A percentile compares a stretch with the other conserved stretches of the same genome.
These are phyloP conservation scores for Ochotona curzoniae DNA, from an alignment of 2,113 vertebrate genomes.

Conservation along the genomic window DNA sequence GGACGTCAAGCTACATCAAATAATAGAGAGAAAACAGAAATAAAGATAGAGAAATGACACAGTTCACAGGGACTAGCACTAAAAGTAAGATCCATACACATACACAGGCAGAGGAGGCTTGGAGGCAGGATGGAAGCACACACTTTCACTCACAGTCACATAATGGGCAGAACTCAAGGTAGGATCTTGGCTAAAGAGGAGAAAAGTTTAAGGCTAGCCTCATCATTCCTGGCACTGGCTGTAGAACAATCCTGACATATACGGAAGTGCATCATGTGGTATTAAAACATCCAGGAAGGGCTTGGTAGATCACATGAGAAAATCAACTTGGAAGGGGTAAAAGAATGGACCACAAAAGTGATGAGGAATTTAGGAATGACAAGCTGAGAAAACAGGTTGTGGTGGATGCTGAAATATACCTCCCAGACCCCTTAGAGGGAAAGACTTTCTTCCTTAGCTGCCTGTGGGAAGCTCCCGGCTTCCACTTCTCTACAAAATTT, in stretches of 20 bases:
- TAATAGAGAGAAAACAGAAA: conserved; percentile 22
- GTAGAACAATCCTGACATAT: background rate
- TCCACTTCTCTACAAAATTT: background rate
- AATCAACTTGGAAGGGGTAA: background rate
- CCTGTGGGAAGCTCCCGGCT: background rate
- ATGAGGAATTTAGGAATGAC: background rate
- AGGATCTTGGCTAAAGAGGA: background rate
- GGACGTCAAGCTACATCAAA: conserved; percentile 29
- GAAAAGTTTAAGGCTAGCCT: background rate
- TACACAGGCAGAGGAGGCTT: background rate
- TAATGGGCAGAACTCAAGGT: background rate
- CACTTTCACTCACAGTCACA: background rate
- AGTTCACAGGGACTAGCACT: background rate
- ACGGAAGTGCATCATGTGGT: background rate
- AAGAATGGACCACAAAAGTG: background rate
- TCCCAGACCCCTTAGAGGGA: background rate
- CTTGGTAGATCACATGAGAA: background rate
- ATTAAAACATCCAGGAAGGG: background rate
- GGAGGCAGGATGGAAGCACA: background rate
- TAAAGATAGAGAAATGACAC: background rate
- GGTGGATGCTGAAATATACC: background rate
- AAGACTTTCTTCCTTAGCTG: background rate
- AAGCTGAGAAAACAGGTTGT: background rate
- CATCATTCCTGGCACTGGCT: background rate
- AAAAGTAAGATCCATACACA: background rate